A percentile compares a stretch with the other conserved stretches of the same genome.
phyloP scores from a whole-genome alignment of 2,797 vertebrate species.

The Thamnophis elegans region DNA sequence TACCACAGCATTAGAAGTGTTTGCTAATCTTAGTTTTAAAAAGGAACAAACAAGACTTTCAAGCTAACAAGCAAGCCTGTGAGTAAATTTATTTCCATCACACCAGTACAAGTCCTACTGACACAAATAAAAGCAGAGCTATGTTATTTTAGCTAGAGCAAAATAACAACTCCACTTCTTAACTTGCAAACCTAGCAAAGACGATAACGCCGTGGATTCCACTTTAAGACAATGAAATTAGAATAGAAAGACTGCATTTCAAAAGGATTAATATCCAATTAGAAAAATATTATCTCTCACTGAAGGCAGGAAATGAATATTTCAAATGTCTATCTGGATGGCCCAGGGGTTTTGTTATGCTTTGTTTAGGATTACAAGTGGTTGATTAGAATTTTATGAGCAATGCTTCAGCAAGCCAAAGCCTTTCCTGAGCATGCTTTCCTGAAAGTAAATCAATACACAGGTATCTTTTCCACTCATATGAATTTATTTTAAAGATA shows the following conservation, averaged over 20 bases:
- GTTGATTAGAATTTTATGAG: slow-evolving; percentile 29
- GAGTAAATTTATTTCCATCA: slow-evolving; percentile 2
- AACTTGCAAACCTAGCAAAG: slow-evolving; percentile 14
- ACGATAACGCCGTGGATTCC: slow-evolving; percentile 30
- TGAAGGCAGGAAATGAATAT: slow-evolving; percentile 7
- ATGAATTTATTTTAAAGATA: neutral
- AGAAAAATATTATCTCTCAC: neutral
- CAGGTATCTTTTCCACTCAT: neutral
- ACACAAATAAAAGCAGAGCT: slow-evolving; percentile 13
- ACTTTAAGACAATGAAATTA: slow-evolving; percentile 28
- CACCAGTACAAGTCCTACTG: neutral
- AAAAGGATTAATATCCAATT: slow-evolving; percentile 30
- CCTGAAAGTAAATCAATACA: slow-evolving; percentile 22
- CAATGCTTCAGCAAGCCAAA: slow-evolving; percentile 47
- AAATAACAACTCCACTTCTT: neutral
- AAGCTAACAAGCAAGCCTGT: slow-evolving; percentile 30
- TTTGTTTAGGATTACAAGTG: slow-evolving; percentile 42
- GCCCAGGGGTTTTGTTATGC: slow-evolving; percentile 29
- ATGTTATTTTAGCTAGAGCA: neutral
- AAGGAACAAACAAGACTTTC: slow-evolving; percentile 15
- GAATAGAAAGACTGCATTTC: slow-evolving; percentile 11
- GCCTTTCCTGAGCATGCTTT: slow-evolving; percentile 21
- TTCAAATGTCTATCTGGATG: slow-evolving; percentile 15
- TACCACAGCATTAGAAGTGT: neutral
- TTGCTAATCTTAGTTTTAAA: neutral